Evolutionary conservation across 2,797 vertebrate species (phyloP).

Genomic region (Tympanoctomys barrerae): DNA sequence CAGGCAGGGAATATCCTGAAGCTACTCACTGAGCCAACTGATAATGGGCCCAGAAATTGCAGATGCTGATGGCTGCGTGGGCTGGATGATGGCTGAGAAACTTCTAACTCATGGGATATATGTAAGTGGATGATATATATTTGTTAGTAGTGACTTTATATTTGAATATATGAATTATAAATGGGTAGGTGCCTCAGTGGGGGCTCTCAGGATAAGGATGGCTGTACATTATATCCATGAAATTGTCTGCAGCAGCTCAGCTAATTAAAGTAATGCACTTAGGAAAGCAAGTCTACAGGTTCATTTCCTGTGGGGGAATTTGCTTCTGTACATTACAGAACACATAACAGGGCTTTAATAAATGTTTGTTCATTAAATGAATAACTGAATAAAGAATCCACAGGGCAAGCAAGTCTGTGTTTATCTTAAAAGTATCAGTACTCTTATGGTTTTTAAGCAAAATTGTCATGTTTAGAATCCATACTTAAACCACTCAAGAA

Average conservation of each 20-base stretch:
- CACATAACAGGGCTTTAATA: constrained; percentile 47
- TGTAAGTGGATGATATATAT: constrained; percentile 57
- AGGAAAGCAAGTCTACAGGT: constrained; percentile 38
- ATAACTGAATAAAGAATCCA: constrained; percentile 45
- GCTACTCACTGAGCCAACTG: neutral
- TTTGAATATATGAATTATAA: constrained; percentile 72
- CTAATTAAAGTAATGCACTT: constrained; percentile 68
- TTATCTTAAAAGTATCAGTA: neutral
- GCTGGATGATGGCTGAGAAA: neutral
- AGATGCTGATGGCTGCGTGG: neutral
- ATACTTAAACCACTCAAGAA: neutral
- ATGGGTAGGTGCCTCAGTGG: constrained; percentile 50
- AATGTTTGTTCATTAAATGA: constrained; percentile 64
- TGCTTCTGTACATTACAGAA: constrained; percentile 23
- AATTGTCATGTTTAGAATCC: neutral
- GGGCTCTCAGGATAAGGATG: constrained; percentile 44
- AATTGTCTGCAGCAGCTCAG: constrained; percentile 50
- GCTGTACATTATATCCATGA: constrained; percentile 64
- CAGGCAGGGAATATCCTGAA: neutral
- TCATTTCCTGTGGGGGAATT: constrained; percentile 64
- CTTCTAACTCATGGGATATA: constrained; percentile 19
- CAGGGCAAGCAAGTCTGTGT: fast-evolving
- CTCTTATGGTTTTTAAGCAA: neutral
- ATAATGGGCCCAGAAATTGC: constrained; percentile 43
- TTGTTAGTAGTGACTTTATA: constrained; percentile 63